Conservation (phyloP, 2,888 invertebrate genomes). For the Anagyrus pseudococci region DNA sequence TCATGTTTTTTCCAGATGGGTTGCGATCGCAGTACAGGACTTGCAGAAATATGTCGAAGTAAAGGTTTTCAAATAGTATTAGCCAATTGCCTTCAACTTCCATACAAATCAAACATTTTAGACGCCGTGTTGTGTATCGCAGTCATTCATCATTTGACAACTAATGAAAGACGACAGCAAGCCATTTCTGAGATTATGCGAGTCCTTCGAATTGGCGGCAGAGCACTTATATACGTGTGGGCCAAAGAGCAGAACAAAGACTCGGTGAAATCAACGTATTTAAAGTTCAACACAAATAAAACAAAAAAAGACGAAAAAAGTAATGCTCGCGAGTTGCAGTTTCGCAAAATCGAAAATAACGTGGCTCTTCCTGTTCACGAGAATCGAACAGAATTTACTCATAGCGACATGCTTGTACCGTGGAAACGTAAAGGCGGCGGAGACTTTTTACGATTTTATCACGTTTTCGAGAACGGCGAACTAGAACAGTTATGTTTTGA, state of each 20-base stretch:
- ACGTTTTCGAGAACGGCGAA: conserved; percentile 89
- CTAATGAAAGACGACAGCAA: conserved; percentile 74
- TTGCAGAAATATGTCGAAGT: conserved; percentile 70
- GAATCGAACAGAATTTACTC: conserved; percentile 88
- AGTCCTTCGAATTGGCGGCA: conserved; percentile 75
- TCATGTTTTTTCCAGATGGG: conserved; percentile 70
- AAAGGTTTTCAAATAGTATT: conserved; percentile 74
- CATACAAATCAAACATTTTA: conserved; percentile 71
- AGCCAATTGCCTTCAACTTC: conserved; percentile 79
- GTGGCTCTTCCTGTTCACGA: conserved; percentile 79
- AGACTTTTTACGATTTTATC: conserved; percentile 84
- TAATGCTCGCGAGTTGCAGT: conserved; percentile 40
- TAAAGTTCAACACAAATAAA: conserved; percentile 66
- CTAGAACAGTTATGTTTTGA: conserved; percentile 71
- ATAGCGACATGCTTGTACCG: conserved; percentile 92
- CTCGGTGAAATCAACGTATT: conserved; percentile 72
- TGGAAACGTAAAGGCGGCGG: conserved; percentile 78
- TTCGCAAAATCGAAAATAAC: conserved; percentile 35
- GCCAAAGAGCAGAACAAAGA: conserved; percentile 84
- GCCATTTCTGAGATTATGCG: conserved; percentile 81
- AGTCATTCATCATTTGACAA: conserved; percentile 95
- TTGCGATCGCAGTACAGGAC: conserved; percentile 77
- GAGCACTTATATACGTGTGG: conserved; percentile 93
- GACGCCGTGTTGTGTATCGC: conserved; percentile 94
- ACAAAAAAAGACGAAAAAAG: conserved; percentile 61